phyloP scores from a whole-genome alignment of 2,797 vertebrate species.

The Gallinago nigripennis region DNA sequence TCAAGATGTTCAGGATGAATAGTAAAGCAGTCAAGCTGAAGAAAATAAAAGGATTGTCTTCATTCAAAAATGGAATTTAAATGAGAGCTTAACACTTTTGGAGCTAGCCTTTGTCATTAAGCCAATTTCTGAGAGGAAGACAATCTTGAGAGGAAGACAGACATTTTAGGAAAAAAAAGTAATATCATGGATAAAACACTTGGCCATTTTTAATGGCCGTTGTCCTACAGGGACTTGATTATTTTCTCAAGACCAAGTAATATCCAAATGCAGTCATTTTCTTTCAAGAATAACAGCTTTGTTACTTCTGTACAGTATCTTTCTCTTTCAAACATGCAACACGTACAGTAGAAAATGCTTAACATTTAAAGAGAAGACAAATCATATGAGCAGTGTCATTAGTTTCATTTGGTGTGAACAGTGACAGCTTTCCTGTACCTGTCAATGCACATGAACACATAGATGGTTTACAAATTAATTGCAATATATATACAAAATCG shows the following conservation, averaged over 20 bases:
- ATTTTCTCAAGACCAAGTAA: background rate
- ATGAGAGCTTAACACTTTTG: background rate
- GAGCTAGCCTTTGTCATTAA: background rate
- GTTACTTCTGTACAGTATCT: background rate
- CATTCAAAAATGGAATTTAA: background rate
- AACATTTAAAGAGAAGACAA: background rate
- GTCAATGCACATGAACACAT: background rate
- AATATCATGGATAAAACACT: background rate
- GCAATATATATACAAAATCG: background rate
- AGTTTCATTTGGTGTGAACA: background rate
- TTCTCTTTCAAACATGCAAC: background rate
- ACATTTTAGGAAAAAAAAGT: background rate
- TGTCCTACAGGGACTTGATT: background rate
- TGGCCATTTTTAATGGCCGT: background rate
- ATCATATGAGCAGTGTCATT: background rate
- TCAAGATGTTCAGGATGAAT: background rate
- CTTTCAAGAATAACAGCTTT: background rate
- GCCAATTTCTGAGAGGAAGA: background rate
- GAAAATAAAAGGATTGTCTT: background rate
- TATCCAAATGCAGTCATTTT: background rate
- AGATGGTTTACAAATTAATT: background rate
- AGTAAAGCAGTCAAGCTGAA: background rate
- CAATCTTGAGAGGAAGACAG: background rate
- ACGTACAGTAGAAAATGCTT: background rate
- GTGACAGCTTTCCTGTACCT: background rate